These are phyloP conservation scores for Monochamus saltuarius DNA, from an alignment of 1,140 invertebrate genomes.

Conservation along the genomic window DNA sequence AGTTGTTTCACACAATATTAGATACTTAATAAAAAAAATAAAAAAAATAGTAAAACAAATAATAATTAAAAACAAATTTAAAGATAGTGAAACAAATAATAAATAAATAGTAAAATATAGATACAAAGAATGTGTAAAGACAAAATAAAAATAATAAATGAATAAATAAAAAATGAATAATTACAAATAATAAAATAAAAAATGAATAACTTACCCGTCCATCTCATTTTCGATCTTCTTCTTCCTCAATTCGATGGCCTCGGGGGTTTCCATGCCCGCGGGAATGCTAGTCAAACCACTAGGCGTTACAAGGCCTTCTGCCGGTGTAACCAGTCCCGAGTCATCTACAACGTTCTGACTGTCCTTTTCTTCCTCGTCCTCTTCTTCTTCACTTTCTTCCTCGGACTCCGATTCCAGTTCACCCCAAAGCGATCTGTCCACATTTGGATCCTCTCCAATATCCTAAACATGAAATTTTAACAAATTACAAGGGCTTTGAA, in stretches of 20 bases:
- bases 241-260: constrained; percentile 97
- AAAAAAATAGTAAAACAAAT: too few relatives aligned
- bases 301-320: constrained; percentile 91
- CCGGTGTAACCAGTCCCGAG: constrained; percentile 69
- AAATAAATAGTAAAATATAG: too few relatives aligned
- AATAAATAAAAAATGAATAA: too few relatives aligned
- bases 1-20: too few relatives aligned
- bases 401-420: constrained; percentile 96
- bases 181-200: too few relatives aligned
- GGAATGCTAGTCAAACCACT: constrained; percentile 94
- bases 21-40: too few relatives aligned
- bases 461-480: constrained; percentile 50
- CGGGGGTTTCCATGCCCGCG: constrained; percentile 95
- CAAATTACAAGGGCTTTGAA: too few relatives aligned
- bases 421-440: constrained; percentile 94
- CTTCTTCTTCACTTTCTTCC: constrained; percentile 85
- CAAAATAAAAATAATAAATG: too few relatives aligned
- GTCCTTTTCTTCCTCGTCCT: constrained; percentile 76
- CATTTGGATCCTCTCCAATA: constrained; percentile 81
- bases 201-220: constrained; percentile 77
- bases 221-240: constrained; percentile 96
- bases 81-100: too few relatives aligned
- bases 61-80: too few relatives aligned
- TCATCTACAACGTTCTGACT: constrained; percentile 55
- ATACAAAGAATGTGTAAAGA: too few relatives aligned